Evolutionary conservation across 1,140 invertebrate species (phyloP), one percentile per base, ranked within the genome.

Genomic region (Ceratina japonica): DNA sequence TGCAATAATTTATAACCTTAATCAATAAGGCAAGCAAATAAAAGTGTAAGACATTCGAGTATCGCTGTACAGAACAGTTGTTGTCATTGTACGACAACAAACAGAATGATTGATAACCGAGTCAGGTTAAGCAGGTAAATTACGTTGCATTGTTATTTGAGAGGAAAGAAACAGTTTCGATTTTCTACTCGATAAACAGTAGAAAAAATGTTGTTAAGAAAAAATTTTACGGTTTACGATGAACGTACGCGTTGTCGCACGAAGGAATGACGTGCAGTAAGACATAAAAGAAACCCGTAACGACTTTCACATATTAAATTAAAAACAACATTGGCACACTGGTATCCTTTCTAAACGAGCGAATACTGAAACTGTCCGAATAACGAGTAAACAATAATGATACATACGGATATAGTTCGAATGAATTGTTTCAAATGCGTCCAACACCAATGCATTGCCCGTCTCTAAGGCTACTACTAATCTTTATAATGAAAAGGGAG

Each of bases 1-100:
- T 81, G 37, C 2, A 79, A 84, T 69, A 62, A 73, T 27, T 27
- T 54, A 20, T 10, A 70, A 24, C 12, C 49, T 59, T 77, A 61
- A 73, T 65, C 8, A 71, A 27, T 24, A 13, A 4, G 61, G 64
- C 64, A 69, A 59, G 18, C 13, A 24, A 20, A 7, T 24, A 51
- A 74, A 37, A 7, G 2, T 44, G 37, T 44, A 44, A 44, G 37
- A 8, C 37, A 7, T 44, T 44, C 5, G 10, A 44, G 37, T 8
- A 44, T 44, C 37, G 0, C 37, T 44, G 12, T 56, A 56, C 15
- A 56, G 15, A 56, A 56, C 2, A 56, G 5, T 56, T 56, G 5
- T 56, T 56, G 54, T n/a, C 3, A 56, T 18, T 18, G 3, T 56
- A 56, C 4, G 16, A 18, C n/a, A 56, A 62, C 13, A 62, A 62